These are phyloP conservation scores for Epinotia brunnichana DNA, from an alignment of 2,888 invertebrate genomes.

Conservation along the genomic window DNA sequence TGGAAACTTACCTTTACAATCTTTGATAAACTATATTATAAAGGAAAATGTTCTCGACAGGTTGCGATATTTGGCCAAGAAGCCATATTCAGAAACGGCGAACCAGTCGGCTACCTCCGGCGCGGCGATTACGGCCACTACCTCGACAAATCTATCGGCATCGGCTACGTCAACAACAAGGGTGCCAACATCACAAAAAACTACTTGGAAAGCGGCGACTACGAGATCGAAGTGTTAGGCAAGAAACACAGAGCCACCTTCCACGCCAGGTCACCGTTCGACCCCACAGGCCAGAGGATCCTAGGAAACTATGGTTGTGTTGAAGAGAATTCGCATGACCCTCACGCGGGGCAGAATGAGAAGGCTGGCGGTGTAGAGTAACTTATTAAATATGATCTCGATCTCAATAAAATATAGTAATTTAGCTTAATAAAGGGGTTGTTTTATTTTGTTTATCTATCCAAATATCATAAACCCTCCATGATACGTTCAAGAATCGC, in stretches of 20 bases:
- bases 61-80: slow-evolving; percentile 93
- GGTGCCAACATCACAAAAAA: slow-evolving; percentile 86
- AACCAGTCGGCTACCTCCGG: slow-evolving; percentile 90
- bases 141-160: slow-evolving; percentile 82
- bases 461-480: no score
- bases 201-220: slow-evolving; percentile 87
- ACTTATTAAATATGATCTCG: slow-evolving; percentile 50
- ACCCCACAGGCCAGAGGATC: slow-evolving; percentile 89
- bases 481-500: no score
- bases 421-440: not conserved
- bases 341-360: slow-evolving; percentile 77
- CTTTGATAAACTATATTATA: no score
- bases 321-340: slow-evolving; percentile 75
- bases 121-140: slow-evolving; percentile 90
- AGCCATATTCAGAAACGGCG: slow-evolving; percentile 90
- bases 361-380: slow-evolving; percentile 79
- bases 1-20: no score
- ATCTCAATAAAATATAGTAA: slow-evolving; percentile 57
- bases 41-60: slow-evolving; percentile 64
- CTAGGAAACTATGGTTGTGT: slow-evolving; percentile 86
- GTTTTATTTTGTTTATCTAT: slow-evolving; percentile 6
- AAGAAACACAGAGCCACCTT: slow-evolving; percentile 87
- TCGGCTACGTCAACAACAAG: slow-evolving; percentile 84
- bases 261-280: slow-evolving; percentile 91
- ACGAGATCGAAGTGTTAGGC: slow-evolving; percentile 92